Conservation (phyloP, 2,888 invertebrate genomes). For the Tribolium freemani region DNA sequence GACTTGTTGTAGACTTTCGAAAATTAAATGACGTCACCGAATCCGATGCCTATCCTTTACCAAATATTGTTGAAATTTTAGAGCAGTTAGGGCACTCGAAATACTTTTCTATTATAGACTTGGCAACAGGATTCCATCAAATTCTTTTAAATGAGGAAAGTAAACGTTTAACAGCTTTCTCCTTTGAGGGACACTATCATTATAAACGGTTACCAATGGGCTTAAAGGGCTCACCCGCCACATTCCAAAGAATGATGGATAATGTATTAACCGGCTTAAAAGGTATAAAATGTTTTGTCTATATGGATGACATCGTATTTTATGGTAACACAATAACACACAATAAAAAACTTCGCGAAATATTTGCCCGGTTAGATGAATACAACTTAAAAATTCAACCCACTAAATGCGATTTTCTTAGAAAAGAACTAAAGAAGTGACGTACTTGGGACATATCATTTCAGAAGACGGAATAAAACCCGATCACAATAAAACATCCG, state of each 20-base stretch:
- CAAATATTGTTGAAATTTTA: conserved; percentile 48
- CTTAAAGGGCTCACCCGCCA: conserved; percentile 63
- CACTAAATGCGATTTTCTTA: conserved; percentile 45
- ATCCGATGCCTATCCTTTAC: conserved; percentile 49
- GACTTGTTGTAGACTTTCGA: conserved; percentile 51
- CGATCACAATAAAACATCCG: conserved; percentile 55
- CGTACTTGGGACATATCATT: conserved; percentile 62
- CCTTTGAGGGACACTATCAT: conserved; percentile 59
- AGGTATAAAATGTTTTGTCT: conserved; percentile 44
- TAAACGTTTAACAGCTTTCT: conserved; percentile 62
- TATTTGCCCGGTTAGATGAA: conserved; percentile 54
- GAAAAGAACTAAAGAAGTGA: conserved; percentile 61
- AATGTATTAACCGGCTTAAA: conserved; percentile 43
- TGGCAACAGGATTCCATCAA: conserved; percentile 48
- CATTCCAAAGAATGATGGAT: conserved; percentile 43
- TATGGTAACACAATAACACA: conserved; percentile 52
- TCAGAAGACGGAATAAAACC: conserved; percentile 60
- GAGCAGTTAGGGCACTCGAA: conserved; percentile 46
- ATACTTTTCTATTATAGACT: conserved; percentile 49
- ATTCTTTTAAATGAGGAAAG: conserved; percentile 53
- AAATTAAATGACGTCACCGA: conserved; percentile 48
- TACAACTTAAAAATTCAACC: conserved; percentile 56
- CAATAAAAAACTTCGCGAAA: conserved; percentile 53
- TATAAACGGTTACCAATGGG: conserved; percentile 62
- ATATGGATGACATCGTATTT: conserved; percentile 48